Base-by-base conservation (phyloP, 2,113 vertebrate genomes). In the Thunnus thynnus region DNA sequence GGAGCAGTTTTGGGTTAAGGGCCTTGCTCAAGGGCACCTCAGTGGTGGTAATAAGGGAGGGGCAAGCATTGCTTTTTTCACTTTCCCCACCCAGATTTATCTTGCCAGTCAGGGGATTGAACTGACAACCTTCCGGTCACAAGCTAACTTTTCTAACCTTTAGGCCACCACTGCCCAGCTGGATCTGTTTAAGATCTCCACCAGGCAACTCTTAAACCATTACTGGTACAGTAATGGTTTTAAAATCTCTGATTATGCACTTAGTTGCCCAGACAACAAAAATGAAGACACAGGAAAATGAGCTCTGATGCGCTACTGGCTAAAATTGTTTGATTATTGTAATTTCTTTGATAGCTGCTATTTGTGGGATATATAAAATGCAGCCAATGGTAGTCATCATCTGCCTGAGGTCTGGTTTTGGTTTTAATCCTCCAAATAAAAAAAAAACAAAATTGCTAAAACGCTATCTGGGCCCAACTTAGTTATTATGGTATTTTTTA, bases 271-370 rank as follows among this genome's bases (percentile, higher is more conserved):
- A 61, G 36, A 72, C 46, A 72, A 54, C n/a, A 68, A 48, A 64
- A 57, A 6, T 18, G 3, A 66, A 50, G 67, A 20, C 25, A 20
- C 8, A 13, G 14, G n/a, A 67, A 66, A 66, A 14, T 13, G 17
- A 61, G 32, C 1, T 1, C n/a, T 18, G 69, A 54, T 58, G 48
- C 36, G 51, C n/a, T 7, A 9, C 27, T 60, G 48, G 72, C 54
- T 32, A 44, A 18, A 67, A 48, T 13, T 6, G 54, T 32, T 25
- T 25, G 5, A 70, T 65, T 73, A 52, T 36, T 60, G 44, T 58
- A 32, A 48, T 36, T 64, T 13, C 30, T 73, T 32, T 68, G 30
- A 47, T 82, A 67, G n/a, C 55, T 67, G 51, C 57, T 51, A 16
- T 62, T 74, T 47, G 46, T 54, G 8, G 1, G 30, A 30, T 71